Base-by-base conservation (phyloP, 2,113 vertebrate genomes). In the Paracanthobrama guichenoti region DNA sequence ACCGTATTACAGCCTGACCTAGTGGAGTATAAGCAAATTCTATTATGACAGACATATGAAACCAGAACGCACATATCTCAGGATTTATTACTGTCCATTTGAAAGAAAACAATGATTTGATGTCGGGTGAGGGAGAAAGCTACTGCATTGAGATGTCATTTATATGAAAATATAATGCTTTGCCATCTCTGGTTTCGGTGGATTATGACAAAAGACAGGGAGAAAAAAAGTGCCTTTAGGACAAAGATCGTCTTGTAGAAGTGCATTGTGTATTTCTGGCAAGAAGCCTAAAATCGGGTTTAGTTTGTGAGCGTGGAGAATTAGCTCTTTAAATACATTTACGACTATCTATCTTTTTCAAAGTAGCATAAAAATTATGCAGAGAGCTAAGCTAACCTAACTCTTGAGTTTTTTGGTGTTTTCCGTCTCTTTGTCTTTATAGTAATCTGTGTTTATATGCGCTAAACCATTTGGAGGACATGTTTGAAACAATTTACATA, bases 31-130 rank as follows among this genome's bases (percentile, higher is more conserved):
- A 80, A 88, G 86, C 66, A 71, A 89, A 90, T 92, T 90, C 87
- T 86, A 89, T 92, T 89, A 91, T 89, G 82, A 85, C 53, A 85
- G 88, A 90, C 90, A 92, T 57, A 35, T 86, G 88, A 93, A 90
- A 91, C 86, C 87, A 83, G 62, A 89, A 86, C 84, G 86, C 64
- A 86, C 81, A 85, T 92, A 91, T 90, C 79, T 81, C 84, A 87
- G 42, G 88, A 90, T 83, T 89, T 89, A 85, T 87, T 60, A 75
- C 88, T 87, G 89, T 91, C 86, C 85, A 18, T 88, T 89, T 88
- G 24, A 84, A 66, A 62, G 79, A 79, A 67, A 78, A 90, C 86
- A 89, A 88, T 73, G 74, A 81, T 62, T 72, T 72, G 69, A 73
- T 4, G 20, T 53, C 48, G 57, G 73, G 73, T 69, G 84, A 74